Percentiles rank a stretch among this genome's conserved stretches.
phyloP scores from a whole-genome alignment of 2,888 invertebrate species.

The Apodemia mormo region DNA sequence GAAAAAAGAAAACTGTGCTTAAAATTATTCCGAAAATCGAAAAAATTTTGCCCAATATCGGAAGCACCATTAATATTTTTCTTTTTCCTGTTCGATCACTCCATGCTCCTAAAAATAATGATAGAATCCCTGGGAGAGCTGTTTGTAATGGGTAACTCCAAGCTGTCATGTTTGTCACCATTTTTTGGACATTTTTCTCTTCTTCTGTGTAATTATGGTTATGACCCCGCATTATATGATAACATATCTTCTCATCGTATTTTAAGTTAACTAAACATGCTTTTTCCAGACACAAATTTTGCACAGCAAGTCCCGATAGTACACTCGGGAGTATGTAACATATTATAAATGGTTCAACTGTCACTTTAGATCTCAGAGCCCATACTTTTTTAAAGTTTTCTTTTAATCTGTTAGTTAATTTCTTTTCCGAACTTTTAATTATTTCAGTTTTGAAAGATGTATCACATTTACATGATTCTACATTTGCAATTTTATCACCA shows the following conservation, averaged over 20 bases:
- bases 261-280: constrained; percentile 80
- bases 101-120: constrained; percentile 83
- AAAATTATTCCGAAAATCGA: constrained; percentile 79
- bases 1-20: constrained; percentile 80
- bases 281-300: constrained; percentile 81
- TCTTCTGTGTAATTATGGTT: constrained; percentile 65
- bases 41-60: constrained; percentile 81
- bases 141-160: constrained; percentile 83
- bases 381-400: constrained; percentile 66
- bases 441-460: constrained; percentile 55
- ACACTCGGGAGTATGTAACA: constrained; percentile 85
- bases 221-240: constrained; percentile 70
- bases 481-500: constrained; percentile 66
- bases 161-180: constrained; percentile 81
- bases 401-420: constrained; percentile 62
- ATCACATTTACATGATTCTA: constrained; percentile 63
- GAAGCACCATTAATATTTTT: constrained; percentile 82
- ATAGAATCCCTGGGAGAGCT: constrained; percentile 78
- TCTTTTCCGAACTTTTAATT: constrained; percentile 55
- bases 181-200: constrained; percentile 71
- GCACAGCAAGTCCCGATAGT: constrained; percentile 83
- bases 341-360: constrained; percentile 86
- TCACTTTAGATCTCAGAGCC: constrained; percentile 70
- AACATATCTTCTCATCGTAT: constrained; percentile 79
- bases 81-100: constrained; percentile 83